Base-by-base conservation (phyloP, 2,888 invertebrate species). In the Ennomos fuscantarius region DNA sequence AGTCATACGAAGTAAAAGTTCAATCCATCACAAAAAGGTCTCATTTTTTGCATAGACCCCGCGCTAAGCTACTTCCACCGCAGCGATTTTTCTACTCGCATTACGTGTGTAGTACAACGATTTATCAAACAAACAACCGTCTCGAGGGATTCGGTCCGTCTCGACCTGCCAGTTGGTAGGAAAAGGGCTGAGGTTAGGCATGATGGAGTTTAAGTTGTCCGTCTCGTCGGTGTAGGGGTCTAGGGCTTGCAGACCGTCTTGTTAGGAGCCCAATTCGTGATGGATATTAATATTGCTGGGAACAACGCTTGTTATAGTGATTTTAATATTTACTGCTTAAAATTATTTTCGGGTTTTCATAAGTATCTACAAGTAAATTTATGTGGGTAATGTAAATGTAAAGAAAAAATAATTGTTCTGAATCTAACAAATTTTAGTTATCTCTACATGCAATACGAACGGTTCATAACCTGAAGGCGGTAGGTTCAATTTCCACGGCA, bases 111-210 rank as follows among this genome's bases (percentile, higher is more conserved):
- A 11, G 37, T 47, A 44, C 49, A 46, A 65, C 60, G 35, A 67
- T 67, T 63, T 62, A 60, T 67, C 67, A 67, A 62, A 56, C 54
- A 65, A 65, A 50, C 65, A 58, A 61, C 49, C 50, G 53, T 51
- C 62, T 56, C 42, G 9, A 0, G 63, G 63, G 67, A 58, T 62
- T 56, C 53, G 31, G 48, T 37, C 15, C 51, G 62, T 60, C 67
- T 53, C 42, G 44, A 53, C 36, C 42, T 55, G 60, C 48, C 49
- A 32, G 52, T 36, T 55, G 42, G 31, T 55, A 52, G 59, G 56
- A 63, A 55, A 63, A 62, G 63, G 62, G 46, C 61, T 57, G 1
- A 45, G 50, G 41, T 32, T 56, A 45, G 32, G 33, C 33, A 12
- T 8, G 31, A 46, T 55, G 15, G 51, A 47, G 48, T 60, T 60